Percentiles rank a stretch among this genome's conserved stretches.
phyloP scores from a whole-genome alignment of 2,797 vertebrate genomes.

The Champsocephalus esox region DNA sequence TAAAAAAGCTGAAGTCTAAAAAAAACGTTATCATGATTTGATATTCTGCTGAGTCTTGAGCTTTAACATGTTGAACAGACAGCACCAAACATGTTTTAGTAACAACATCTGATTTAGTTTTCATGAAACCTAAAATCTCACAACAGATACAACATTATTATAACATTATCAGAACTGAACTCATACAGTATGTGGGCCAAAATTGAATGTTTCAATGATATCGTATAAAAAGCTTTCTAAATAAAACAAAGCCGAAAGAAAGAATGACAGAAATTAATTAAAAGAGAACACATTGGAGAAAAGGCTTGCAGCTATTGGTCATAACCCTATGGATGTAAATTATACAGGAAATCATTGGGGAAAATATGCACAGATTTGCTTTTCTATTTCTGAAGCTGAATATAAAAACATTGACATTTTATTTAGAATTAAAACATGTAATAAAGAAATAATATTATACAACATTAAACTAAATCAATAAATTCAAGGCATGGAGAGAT shows the following conservation, averaged over 20 bases:
- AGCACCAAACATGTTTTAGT: background rate
- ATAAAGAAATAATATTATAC: background rate
- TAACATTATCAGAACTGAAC: background rate
- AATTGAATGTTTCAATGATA: slow-evolving; percentile 10
- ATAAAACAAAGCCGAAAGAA: slow-evolving; percentile 6
- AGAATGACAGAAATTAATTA: background rate
- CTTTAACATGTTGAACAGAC: background rate
- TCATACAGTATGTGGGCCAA: slow-evolving; percentile 32
- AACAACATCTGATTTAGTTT: background rate
- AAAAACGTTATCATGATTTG: background rate
- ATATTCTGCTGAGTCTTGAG: background rate
- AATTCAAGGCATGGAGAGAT: background rate
- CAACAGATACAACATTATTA: background rate
- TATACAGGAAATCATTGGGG: slow-evolving; percentile 1
- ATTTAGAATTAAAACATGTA: slow-evolving; percentile 8
- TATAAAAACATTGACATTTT: background rate
- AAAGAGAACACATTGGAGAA: background rate
- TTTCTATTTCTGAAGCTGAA: slow-evolving; percentile 36
- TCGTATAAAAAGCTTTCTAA: background rate
- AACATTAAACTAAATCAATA: background rate
- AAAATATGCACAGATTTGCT: background rate
- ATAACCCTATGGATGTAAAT: background rate
- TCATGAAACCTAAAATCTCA: background rate
- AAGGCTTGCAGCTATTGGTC: background rate
- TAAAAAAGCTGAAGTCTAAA: background rate